These are phyloP conservation scores for Drosophila auraria DNA, from an alignment of 1,140 invertebrate species.

Conservation along the genomic window DNA sequence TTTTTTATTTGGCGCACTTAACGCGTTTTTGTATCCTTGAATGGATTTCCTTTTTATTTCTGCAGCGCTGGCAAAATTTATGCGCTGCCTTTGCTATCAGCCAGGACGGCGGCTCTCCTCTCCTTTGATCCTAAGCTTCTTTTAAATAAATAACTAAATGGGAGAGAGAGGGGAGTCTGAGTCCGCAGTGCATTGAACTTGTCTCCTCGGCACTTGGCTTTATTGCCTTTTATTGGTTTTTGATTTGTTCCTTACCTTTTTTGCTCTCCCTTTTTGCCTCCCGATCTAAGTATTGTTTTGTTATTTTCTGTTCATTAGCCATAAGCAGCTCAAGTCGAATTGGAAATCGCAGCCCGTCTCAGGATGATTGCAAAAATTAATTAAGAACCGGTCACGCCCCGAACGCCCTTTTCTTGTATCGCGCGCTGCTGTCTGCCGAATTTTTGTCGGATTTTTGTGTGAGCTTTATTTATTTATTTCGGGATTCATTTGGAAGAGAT, in stretches of 20 bases:
- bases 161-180: neutral
- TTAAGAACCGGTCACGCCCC: conserved; percentile 59
- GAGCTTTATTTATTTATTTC: conserved; percentile 66
- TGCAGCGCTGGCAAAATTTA: conserved; percentile 73
- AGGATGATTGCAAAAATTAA: conserved; percentile 71
- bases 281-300: conserved; percentile 21
- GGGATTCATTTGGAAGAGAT: conserved; percentile 32
- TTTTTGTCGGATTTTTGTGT: conserved; percentile 18
- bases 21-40: conserved; percentile 69
- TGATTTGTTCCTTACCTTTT: conserved; percentile 68
- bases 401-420: conserved; percentile 73
- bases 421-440: conserved; percentile 23
- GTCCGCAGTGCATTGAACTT: conserved; percentile 62
- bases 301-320: conserved; percentile 61
- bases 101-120: conserved; percentile 11
- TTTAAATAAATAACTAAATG: conserved; percentile 76
- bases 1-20: conserved; percentile 71
- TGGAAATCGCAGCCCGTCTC: conserved; percentile 57
- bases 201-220: conserved; percentile 47
- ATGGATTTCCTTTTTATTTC: conserved; percentile 73
- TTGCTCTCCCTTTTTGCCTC: neutral
- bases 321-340: conserved; percentile 74
- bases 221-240: conserved; percentile 79
- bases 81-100: conserved; percentile 53
- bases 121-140: conserved; percentile 67